A percentile compares a stretch with the other conserved stretches of the same genome.
Evolutionary conservation across 1,140 invertebrate species (phyloP).

Genomic region (Drosophila ambigua): DNA sequence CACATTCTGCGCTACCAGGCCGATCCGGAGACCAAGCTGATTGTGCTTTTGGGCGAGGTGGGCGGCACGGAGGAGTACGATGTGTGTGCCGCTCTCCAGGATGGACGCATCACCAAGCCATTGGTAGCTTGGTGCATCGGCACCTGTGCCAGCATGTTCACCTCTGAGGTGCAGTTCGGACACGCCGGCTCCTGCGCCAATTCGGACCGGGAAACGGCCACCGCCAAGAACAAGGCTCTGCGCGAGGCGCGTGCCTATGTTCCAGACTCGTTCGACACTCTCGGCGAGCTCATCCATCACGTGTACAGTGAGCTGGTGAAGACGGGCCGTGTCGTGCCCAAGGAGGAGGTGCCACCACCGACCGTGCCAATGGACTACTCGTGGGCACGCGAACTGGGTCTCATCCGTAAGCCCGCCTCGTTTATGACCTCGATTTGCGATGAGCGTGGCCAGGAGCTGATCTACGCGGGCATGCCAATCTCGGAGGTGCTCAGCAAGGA

Average conservation of each 20-base stretch:
- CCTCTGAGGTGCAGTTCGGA: conserved; percentile 99
- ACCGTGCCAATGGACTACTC: conserved; percentile 99
- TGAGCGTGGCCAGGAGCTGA: conserved; percentile 98
- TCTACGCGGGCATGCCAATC: conserved; percentile 99
- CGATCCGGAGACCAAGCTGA: conserved; percentile 94
- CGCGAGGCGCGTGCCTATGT: conserved; percentile 93
- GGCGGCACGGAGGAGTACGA: conserved; percentile 99
- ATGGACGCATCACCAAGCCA: conserved; percentile 95
- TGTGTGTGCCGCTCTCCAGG: conserved; percentile 94
- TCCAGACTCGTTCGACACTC: conserved; percentile 96
- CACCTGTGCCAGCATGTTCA: conserved; percentile 96
- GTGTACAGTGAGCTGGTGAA: conserved; percentile 93
- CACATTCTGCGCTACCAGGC: conserved; percentile 94
- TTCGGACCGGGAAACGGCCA: conserved; percentile 96
- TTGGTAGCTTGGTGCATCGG: conserved; percentile 99
- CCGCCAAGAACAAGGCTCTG: conserved; percentile 95
- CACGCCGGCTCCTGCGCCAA: conserved; percentile 99
- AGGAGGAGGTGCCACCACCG: conserved; percentile 97
- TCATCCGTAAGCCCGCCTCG: conserved; percentile 99
- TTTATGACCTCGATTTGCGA: conserved; percentile 99
- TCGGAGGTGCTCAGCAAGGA: conserved; percentile 95
- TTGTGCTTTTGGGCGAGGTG: conserved; percentile 98
- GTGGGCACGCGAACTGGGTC: conserved; percentile 98
- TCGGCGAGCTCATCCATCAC: conserved; percentile 89
- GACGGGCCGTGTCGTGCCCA: conserved; percentile 92